Evolutionary conservation across 2,888 invertebrate genomes (phyloP).

Genomic region (Argynnis bischoffii): DNA sequence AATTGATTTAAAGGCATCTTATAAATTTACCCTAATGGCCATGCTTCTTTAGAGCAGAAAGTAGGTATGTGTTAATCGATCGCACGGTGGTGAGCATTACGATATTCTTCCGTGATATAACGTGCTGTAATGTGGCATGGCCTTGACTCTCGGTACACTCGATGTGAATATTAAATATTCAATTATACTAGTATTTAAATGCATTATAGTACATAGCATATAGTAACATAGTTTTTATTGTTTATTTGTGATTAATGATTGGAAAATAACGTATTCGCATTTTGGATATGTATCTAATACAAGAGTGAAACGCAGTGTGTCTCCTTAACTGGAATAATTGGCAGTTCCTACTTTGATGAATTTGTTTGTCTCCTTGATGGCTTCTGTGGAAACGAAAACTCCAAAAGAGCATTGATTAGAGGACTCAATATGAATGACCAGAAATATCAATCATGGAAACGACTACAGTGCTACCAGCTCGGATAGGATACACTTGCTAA

Average conservation of each 20-base stretch:
- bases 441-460: too few relatives aligned
- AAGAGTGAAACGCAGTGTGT: conserved; percentile 29
- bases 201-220: conserved; percentile 59
- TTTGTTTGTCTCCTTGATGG: too few relatives aligned
- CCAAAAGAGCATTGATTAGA: too few relatives aligned
- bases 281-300: conserved; percentile 41
- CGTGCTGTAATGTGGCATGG: conserved; percentile 65
- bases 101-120: conserved; percentile 44
- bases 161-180: conserved; percentile 56
- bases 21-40: conserved; percentile 56
- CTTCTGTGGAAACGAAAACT: too few relatives aligned
- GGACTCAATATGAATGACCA: too few relatives aligned
- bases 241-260: conserved; percentile 55
- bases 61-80: conserved; percentile 48
- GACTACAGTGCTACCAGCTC: too few relatives aligned
- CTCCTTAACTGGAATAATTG: conserved; percentile 17
- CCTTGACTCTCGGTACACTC: conserved; percentile 51
- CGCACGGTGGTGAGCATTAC: conserved; percentile 49
- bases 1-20: conserved; percentile 63
- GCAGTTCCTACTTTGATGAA: too few relatives aligned
- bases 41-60: conserved; percentile 66
- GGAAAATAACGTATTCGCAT: conserved; percentile 46
- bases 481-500: too few relatives aligned
- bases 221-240: conserved; percentile 55
- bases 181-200: conserved; percentile 53